Percentiles rank a stretch among this genome's conserved stretches.
These are phyloP conservation scores for Pyrrhosoma nymphula DNA, from an alignment of 2,888 invertebrate species.

Conservation along the genomic window DNA sequence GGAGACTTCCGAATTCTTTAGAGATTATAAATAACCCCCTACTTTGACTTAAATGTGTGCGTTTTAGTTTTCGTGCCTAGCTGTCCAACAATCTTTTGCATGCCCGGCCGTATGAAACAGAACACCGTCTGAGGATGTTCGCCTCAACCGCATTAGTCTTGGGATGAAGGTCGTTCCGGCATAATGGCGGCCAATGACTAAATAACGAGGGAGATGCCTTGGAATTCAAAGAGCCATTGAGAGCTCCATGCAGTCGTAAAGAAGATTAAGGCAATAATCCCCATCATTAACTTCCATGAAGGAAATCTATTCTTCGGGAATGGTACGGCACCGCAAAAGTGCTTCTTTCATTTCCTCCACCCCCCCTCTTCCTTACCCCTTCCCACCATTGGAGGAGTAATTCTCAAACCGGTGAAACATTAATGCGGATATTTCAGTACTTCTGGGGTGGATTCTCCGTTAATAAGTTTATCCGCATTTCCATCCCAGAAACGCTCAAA, in stretches of 20 bases:
- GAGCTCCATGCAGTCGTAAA: not conserved
- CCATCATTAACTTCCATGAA: not conserved
- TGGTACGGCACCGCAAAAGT: not conserved
- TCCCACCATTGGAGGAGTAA: not conserved
- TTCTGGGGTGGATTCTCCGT: not conserved
- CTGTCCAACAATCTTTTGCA: no score
- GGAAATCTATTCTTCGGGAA: not conserved
- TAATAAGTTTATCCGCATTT: not conserved
- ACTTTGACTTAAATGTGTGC: no score
- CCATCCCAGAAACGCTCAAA: not conserved
- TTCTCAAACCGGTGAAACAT: not conserved
- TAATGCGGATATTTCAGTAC: not conserved
- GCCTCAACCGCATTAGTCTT: not conserved
- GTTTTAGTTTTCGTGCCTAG: no score
- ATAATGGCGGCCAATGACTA: not conserved
- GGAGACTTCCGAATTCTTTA: no score
- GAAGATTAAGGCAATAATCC: not conserved
- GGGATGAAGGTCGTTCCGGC: not conserved
- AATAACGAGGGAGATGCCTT: not conserved
- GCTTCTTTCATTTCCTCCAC: not conserved
- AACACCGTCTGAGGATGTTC: not conserved
- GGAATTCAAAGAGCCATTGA: not conserved
- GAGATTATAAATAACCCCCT: no score
- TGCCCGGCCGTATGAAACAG: no score
- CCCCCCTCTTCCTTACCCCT: no score